Evolutionary conservation across 2,113 vertebrate genomes (phyloP), one percentile per base, ranked within the genome.

Genomic region (Mugil cephalus): DNA sequence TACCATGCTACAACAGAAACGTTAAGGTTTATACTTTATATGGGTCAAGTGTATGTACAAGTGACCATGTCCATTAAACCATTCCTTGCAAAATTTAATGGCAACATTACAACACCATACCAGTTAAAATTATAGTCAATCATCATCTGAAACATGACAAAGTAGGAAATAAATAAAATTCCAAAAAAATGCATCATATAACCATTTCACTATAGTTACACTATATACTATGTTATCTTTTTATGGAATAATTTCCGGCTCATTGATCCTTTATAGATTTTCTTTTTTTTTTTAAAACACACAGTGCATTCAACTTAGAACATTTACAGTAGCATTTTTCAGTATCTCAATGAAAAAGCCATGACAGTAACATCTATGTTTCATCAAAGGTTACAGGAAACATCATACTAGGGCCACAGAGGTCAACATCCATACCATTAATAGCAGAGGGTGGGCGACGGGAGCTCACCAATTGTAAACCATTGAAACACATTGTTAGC

Each of bases 1-100:
- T 91, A 94, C 94, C 96, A 96, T 95, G 96, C 95, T 95, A 94
- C 91, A 96, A 96, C 95, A 94, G 61, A 94, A 95, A 94, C 78
- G 74, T 91, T 87, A 91, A 92, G 74, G 78, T 91, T 89, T 91
- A 91, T 91, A 92, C 82, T 91, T 91, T 87, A 92, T 92, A 89
- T 88, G 77, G 86, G 79, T 73, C 64, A 83, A 87, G 84, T 92
- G 90, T 93, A 94, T 94, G 92, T 94, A 94, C 92, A 94, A 90
- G 90, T 93, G 83, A 92, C 90, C 93, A 90, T 91, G 92, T 94
- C 94, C 93, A 94, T 94, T 91, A 86, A 94, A 94, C 92, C 90
- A 93, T 89, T 93, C 89, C 86, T 93, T 85, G 93, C 88, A 86
- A 87, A 91, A 91, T 84, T 87, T 82, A 92, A 94, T 92, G 93